These are phyloP conservation scores for Lepidurus apus DNA, from an alignment of 1,140 invertebrate genomes.

Conservation along the genomic window DNA sequence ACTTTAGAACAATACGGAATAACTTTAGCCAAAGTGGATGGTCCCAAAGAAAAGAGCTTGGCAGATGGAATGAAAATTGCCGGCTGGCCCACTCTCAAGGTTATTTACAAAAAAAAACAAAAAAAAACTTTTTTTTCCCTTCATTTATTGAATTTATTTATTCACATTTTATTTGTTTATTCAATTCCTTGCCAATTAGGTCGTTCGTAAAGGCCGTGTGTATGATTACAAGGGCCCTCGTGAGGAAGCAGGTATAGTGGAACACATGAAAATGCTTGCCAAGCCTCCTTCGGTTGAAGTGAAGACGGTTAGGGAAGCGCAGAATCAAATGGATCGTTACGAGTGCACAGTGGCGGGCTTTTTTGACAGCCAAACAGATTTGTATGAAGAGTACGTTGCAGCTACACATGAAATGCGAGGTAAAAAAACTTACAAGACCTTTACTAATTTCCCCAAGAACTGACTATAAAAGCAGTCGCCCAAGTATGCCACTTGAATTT, in stretches of 20 bases:
- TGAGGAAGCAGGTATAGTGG: slow-evolving; percentile 47
- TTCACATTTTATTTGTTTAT: not conserved
- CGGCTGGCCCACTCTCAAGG: slow-evolving; percentile 49
- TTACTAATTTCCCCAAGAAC: not conserved
- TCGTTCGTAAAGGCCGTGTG: slow-evolving; percentile 49
- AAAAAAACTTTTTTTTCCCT: too few relatives aligned
- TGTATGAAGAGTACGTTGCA: slow-evolving; percentile 50
- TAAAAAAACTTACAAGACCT: slow-evolving; percentile 34
- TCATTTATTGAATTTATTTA: not conserved
- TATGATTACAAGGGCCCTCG: slow-evolving; percentile 51
- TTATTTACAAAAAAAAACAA: slow-evolving; percentile 8
- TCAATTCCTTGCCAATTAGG: slow-evolving; percentile 36
- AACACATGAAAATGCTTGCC: slow-evolving; percentile 52
- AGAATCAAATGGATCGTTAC: slow-evolving; percentile 47
- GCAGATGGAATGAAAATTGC: slow-evolving; percentile 46
- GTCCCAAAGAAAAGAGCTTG: slow-evolving; percentile 45
- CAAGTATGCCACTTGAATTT: not conserved
- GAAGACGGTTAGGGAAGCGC: slow-evolving; percentile 43
- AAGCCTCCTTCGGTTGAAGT: slow-evolving; percentile 50
- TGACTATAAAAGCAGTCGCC: not conserved
- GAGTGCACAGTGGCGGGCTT: slow-evolving; percentile 54
- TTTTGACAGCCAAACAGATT: slow-evolving; percentile 48
- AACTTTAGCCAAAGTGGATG: slow-evolving; percentile 51
- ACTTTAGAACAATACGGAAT: slow-evolving; percentile 45
- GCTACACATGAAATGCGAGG: slow-evolving; percentile 51